Percentiles rank a stretch among this genome's conserved stretches.
Conservation (phyloP, 2,113 vertebrate species). For the Notarius lentiginosus region DNA sequence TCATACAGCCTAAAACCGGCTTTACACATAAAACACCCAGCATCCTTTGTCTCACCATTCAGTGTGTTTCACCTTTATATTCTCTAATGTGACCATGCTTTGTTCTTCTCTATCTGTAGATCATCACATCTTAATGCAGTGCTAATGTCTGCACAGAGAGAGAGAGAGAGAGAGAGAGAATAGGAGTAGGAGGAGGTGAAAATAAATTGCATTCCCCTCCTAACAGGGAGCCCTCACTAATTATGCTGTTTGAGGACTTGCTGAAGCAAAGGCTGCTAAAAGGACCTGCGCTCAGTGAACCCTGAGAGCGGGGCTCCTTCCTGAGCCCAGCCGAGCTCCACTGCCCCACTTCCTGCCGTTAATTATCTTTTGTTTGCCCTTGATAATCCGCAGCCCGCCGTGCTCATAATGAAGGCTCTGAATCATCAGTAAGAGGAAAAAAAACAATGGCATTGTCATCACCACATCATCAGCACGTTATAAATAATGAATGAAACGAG, state of each 20-base stretch:
- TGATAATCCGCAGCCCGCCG: slow-evolving; percentile 90
- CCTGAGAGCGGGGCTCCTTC: slow-evolving; percentile 63
- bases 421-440: slow-evolving; percentile 87
- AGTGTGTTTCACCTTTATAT: slow-evolving; percentile 28
- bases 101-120: slow-evolving; percentile 20
- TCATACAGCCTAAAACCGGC: neutral
- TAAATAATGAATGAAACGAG: slow-evolving; percentile 97
- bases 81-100: neutral
- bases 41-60: slow-evolving; percentile 25
- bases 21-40: slow-evolving; percentile 1
- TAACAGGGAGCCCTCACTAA: slow-evolving; percentile 62
- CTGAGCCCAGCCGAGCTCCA: slow-evolving; percentile 66
- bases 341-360: slow-evolving; percentile 78
- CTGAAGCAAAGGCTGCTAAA: slow-evolving; percentile 65
- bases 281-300: slow-evolving; percentile 75
- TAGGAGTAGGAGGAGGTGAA: neutral
- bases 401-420: slow-evolving; percentile 90
- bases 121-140: slow-evolving; percentile 45
- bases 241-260: slow-evolving; percentile 73
- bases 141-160: neutral
- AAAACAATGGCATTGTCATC: slow-evolving; percentile 95
- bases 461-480: slow-evolving; percentile 92
- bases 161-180: too few species aligned
- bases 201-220: slow-evolving; percentile 56
- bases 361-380: slow-evolving; percentile 99